A percentile compares a stretch with the other conserved stretches of the same genome.
Conservation (phyloP, 2,888 invertebrate genomes). For the Apoda limacodes region DNA sequence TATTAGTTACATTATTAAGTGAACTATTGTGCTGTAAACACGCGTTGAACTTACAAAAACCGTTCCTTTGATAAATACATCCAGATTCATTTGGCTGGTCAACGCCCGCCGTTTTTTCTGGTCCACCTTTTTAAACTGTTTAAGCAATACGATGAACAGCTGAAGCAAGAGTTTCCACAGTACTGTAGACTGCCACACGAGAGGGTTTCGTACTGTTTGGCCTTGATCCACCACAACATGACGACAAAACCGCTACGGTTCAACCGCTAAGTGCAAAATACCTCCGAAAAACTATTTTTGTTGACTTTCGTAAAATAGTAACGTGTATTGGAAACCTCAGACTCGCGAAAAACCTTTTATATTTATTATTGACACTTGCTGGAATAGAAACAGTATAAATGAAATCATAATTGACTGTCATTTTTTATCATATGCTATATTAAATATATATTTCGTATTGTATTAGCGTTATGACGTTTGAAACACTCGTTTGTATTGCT, state of each 20-base stretch:
- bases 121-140: background rate
- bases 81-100: background rate
- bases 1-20: too few species aligned
- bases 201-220: conserved; percentile 24
- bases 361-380: too few species aligned
- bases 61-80: too few species aligned
- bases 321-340: background rate
- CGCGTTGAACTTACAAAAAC: too few species aligned
- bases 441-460: conserved; percentile 2
- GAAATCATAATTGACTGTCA: background rate
- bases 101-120: background rate
- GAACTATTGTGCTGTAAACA: too few species aligned
- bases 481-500: conserved; percentile 13
- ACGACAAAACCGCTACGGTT: conserved; percentile 21
- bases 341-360: background rate
- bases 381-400: too few species aligned
- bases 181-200: conserved; percentile 25
- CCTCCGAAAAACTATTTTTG: background rate
- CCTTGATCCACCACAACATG: conserved; percentile 27
- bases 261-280: conserved; percentile 3
- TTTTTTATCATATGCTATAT: background rate
- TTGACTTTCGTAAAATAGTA: background rate
- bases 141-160: background rate
- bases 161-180: background rate
- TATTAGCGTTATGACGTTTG: conserved; percentile 3